Evolutionary conservation across 2,797 vertebrate genomes (phyloP).

Genomic region (Amphiprion clarkii): DNA sequence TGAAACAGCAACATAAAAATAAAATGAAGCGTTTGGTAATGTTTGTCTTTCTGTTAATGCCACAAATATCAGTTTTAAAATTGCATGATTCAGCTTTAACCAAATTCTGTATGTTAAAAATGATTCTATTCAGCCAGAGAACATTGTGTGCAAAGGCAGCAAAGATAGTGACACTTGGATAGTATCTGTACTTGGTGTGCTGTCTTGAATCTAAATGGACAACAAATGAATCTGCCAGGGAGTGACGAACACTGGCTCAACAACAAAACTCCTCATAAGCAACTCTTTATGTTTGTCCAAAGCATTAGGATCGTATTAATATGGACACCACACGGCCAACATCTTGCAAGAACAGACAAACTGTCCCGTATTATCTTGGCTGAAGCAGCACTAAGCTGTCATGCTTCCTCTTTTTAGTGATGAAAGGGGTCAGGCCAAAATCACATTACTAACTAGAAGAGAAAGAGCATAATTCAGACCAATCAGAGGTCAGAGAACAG

Average conservation of each 20-base stretch:
- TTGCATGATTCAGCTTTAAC: background rate
- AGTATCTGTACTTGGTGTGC: conserved; percentile 34
- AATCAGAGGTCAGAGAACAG: conserved; percentile 17
- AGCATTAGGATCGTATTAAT: conserved; percentile 28
- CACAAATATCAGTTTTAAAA: background rate
- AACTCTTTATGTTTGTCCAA: conserved; percentile 57
- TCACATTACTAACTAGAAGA: conserved; percentile 23
- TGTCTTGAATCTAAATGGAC: conserved; percentile 50
- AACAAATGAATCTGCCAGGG: conserved; percentile 54
- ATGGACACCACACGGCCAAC: conserved; percentile 28
- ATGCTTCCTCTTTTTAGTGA: conserved; percentile 24
- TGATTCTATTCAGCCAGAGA: background rate
- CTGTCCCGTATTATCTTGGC: conserved; percentile 27
- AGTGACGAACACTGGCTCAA: conserved; percentile 38
- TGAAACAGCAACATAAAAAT: background rate
- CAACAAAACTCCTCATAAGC: conserved; percentile 44
- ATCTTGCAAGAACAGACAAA: conserved; percentile 27
- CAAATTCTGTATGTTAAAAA: background rate
- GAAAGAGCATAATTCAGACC: conserved; percentile 29
- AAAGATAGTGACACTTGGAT: conserved; percentile 28
- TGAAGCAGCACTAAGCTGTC: conserved; percentile 6
- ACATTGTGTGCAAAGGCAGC: conserved; percentile 28
- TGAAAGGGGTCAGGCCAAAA: conserved; percentile 31
- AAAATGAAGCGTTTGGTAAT: background rate
- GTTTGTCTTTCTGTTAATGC: background rate